phyloP scores from a whole-genome alignment of 2,113 vertebrate genomes.

The Forbesichthys agassizii region DNA sequence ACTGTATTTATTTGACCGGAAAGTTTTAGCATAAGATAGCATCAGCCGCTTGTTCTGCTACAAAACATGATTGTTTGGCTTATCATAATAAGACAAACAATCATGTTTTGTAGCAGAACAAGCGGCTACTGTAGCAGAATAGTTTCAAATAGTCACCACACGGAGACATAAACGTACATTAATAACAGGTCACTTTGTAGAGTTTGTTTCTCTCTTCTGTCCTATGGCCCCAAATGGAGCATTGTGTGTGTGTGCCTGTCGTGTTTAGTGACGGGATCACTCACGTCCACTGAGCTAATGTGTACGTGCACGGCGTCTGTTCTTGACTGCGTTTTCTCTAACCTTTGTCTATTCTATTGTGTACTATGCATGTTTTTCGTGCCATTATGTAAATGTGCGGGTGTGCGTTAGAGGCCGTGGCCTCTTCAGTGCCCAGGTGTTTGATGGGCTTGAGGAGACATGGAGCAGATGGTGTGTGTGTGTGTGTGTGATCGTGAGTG shows the following conservation, averaged over 20 bases:
- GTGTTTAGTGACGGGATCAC: slow-evolving; percentile 15
- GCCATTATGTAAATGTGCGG: slow-evolving; percentile 15
- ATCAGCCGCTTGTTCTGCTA: too few species aligned
- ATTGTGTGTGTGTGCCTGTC: slow-evolving; percentile 18
- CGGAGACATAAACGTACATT: slow-evolving; percentile 37
- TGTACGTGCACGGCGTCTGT: neutral
- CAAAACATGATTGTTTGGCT: too few species aligned
- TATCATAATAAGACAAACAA: too few species aligned
- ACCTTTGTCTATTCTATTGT: too few species aligned
- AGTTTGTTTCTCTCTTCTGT: slow-evolving; percentile 7
- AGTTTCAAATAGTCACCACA: slow-evolving; percentile 26
- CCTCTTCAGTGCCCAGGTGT: slow-evolving; percentile 64
- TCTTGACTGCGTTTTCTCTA: neutral
- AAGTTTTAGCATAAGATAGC: too few species aligned
- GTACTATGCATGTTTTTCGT: neutral
- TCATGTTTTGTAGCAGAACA: too few species aligned
- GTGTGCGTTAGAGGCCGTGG: slow-evolving; percentile 32
- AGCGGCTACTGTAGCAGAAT: neutral
- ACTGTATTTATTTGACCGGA: too few species aligned
- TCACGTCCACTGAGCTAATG: slow-evolving; percentile 27
- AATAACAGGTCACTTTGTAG: slow-evolving; percentile 51
- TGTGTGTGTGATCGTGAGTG: slow-evolving; percentile 54
- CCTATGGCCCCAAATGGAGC: slow-evolving; percentile 28
- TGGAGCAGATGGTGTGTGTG: slow-evolving; percentile 58
- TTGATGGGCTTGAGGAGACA: slow-evolving; percentile 49